Evolutionary conservation across 2,797 vertebrate species (phyloP), one percentile per base, ranked within the genome.

Genomic region (Arnoldichthys spilopterus): DNA sequence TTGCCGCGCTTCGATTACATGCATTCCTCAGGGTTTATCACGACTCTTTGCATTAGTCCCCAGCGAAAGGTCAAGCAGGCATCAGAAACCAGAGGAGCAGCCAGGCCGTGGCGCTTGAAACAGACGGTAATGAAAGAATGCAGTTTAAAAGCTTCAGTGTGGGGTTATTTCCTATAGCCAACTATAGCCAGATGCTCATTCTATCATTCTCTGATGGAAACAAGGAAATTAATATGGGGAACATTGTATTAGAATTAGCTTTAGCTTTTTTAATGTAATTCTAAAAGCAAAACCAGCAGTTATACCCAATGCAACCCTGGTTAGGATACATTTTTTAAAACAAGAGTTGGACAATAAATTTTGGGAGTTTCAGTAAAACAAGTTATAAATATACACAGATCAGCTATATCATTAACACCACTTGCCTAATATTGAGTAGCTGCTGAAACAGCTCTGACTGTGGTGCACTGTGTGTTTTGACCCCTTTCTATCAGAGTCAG

Each of bases 1-100:
- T 83, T 85, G 85, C 81, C 22, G 72, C 24, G 72, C 82, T 86
- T 90, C 83, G 71, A 84, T 87, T 88, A 85, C 81, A 84, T 45
- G 0, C 71, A 79, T 71, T 87, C 78, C 84, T 85, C 47, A 63
- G 70, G 68, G 47, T 84, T 62, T 73, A 85, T 82, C 69, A 79
- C 76, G 68, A 84, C 70, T 82, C 79, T 74, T 34, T 66, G 61
- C 82, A 86, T 83, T 77, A 87, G 76, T 84, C 70, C 61, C 59
- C 26, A 64, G 76, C 53, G 69, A 84, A 86, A 88, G 78, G 83
- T 78, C 85, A 82, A 77, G 74, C 59, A 58, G 16, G 73, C 69
- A 86, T 68, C 75, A 79, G 56, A 82, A 45, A 80, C 8, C 51
- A 58, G 11, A 79, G 82, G 78, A 86, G 40, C 16, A 68, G 73